Percentiles rank a stretch among this genome's conserved stretches.
Evolutionary conservation across 2,113 vertebrate species (phyloP).

Genomic region (Blennius ocellaris): DNA sequence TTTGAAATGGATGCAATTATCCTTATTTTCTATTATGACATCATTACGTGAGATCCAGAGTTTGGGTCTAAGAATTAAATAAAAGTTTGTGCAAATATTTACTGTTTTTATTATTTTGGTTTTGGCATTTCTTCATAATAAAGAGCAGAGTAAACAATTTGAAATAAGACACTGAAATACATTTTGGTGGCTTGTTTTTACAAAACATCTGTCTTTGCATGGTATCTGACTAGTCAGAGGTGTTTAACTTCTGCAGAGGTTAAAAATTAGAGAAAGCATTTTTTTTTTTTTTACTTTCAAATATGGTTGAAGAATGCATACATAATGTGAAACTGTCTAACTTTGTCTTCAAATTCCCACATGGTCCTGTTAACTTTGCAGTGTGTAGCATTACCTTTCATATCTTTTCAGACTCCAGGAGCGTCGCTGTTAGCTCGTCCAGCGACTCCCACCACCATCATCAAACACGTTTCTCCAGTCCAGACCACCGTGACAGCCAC

Average conservation of each 20-base stretch:
- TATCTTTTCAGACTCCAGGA: slow-evolving; percentile 85
- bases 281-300: not conserved
- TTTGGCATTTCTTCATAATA: not conserved
- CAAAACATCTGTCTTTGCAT: not conserved
- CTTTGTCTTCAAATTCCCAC: no score
- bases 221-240: not conserved
- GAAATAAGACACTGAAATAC: not conserved
- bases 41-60: not conserved
- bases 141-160: not conserved
- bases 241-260: not conserved
- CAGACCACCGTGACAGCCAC: slow-evolving; percentile 86
- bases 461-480: slow-evolving; percentile 90
- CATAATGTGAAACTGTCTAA: slow-evolving; percentile 17
- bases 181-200: not conserved
- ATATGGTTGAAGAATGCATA: no score
- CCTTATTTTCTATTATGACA: no score
- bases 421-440: slow-evolving; percentile 89
- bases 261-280: not conserved
- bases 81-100: no score
- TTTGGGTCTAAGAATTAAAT: no score
- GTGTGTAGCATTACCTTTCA: no score
- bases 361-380: no score
- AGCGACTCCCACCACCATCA: slow-evolving; percentile 90
- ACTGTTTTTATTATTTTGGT: no score
- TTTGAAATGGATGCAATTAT: no score